Evolutionary conservation across 1,140 invertebrate genomes (phyloP), one percentile per base, ranked within the genome.

Genomic region (Nasonia longicornis): DNA sequence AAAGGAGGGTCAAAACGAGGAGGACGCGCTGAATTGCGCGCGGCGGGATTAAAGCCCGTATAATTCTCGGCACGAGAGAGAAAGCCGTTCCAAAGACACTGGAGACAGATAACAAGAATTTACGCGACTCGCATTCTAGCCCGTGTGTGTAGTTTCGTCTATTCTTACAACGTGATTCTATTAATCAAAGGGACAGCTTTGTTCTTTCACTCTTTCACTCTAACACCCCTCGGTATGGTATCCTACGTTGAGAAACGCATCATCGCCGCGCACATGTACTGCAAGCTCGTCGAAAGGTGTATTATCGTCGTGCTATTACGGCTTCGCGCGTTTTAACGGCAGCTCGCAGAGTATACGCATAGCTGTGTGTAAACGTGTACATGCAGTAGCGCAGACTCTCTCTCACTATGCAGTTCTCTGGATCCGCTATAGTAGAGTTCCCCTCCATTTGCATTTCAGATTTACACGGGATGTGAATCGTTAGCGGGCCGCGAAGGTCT

Each of bases 391-490:
- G 31, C 31, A 3, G 31, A 35, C 31, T 35, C 31, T 35, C 26
- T 26, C 26, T 26, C 26, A 26, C 26, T 26, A 26, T 67, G 64
- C 31, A 31, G 64, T 26, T 67, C 26, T 67, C 12, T 29, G 31
- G 48, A 70, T 71, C 48, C 45, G 67, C 70, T 79, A 35, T 35
- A 35, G 70, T 16, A 58, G 58, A 67, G 48, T 79, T 73, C 52
- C 48, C 64, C 71, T 74, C 58, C n/a, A 80, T 83, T 83, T 81
- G 78, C 82, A 83, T 81, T 83, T 81, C 79, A 81, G 82, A 83
- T 83, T 83, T 79, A 78, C 69, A 71, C 64, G 71, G 78, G 48
- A 80, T 76, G 48, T 42, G 78, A 72, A 73, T 78, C 79, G 64
- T 79, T 80, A 80, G 79, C 75, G 71, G 79, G 12, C 58, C 66